These are phyloP conservation scores for Drosophila pegasa DNA, from an alignment of 2,888 invertebrate genomes.

Conservation along the genomic window DNA sequence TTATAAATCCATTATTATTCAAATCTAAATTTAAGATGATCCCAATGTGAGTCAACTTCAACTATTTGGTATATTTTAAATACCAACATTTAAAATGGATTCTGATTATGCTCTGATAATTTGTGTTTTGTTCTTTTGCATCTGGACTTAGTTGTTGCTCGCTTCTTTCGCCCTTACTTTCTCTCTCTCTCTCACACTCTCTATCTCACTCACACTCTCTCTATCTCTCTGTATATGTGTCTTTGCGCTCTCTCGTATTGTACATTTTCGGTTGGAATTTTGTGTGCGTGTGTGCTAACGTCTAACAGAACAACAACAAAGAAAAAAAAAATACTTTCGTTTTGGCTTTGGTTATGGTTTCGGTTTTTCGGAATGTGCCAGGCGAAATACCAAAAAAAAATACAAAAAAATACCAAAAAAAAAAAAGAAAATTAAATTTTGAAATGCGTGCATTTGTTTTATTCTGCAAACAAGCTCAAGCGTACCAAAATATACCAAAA, in stretches of 20 bases:
- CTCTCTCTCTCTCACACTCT: constrained; percentile 33
- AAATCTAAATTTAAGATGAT: too few species aligned
- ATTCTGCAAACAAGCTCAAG: constrained; percentile 23
- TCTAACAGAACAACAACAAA: constrained; percentile 52
- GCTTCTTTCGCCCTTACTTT: neutral
- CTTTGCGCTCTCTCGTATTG: constrained; percentile 66
- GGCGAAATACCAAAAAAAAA: constrained; percentile 26
- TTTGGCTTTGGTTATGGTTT: constrained; percentile 58
- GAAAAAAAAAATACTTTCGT: constrained; percentile 29
- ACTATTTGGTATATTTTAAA: constrained; percentile 1
- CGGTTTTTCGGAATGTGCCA: constrained; percentile 59
- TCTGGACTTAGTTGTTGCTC: constrained; percentile 22
- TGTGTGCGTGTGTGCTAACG: constrained; percentile 85
- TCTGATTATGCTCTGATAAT: neutral
- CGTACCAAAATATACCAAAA: constrained; percentile 61
- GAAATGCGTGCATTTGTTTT: constrained; percentile 20
- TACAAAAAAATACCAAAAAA: constrained; percentile 17
- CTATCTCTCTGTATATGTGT: neutral
- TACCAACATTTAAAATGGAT: neutral
- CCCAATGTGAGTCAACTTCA: neutral
- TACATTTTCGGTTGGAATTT: constrained; percentile 77
- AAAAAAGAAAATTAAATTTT: constrained; percentile 21
- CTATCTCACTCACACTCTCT: constrained; percentile 20
- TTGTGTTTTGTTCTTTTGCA: constrained; percentile 29
- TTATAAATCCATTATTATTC: too few species aligned